Evolutionary conservation across 2,888 invertebrate species (phyloP).

Genomic region (Lapara coniferarum): DNA sequence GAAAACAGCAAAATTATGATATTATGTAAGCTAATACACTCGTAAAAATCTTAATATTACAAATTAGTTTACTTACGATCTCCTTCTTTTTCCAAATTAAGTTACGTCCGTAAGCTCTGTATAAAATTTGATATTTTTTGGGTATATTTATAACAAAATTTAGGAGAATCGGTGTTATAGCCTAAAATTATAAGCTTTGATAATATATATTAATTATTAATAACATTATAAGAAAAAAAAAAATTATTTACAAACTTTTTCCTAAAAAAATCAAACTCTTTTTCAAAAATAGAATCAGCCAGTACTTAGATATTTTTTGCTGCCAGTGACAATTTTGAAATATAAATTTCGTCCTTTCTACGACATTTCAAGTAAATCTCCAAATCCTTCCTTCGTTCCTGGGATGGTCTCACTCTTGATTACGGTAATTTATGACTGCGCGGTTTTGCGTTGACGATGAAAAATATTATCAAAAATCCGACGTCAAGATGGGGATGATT

Average conservation of each 20-base stretch:
- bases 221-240: too few species aligned
- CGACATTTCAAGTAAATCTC: constrained; percentile 13
- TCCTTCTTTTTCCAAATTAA: constrained; percentile 7
- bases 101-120: not conserved
- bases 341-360: not conserved
- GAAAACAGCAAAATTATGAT: constrained; percentile 16
- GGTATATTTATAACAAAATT: not conserved
- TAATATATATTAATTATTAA: too few species aligned
- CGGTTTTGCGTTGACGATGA: constrained; percentile 41
- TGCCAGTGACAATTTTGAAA: not conserved
- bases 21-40: constrained; percentile 11
- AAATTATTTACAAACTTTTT: too few species aligned
- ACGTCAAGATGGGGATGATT: not conserved
- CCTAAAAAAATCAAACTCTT: too few species aligned
- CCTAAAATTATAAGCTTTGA: too few species aligned
- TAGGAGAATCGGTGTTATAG: not conserved
- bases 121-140: not conserved
- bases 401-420: constrained; percentile 39
- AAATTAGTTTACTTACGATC: constrained; percentile 12
- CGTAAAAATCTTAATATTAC: constrained; percentile 8
- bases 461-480: constrained; percentile 34
- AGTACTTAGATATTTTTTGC: too few species aligned
- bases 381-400: constrained; percentile 27
- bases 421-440: constrained; percentile 44
- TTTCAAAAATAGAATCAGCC: too few species aligned